Evolutionary conservation across 2,113 vertebrate genomes (phyloP), one percentile per base, ranked within the genome.

Genomic region (Notothenia coriiceps): DNA sequence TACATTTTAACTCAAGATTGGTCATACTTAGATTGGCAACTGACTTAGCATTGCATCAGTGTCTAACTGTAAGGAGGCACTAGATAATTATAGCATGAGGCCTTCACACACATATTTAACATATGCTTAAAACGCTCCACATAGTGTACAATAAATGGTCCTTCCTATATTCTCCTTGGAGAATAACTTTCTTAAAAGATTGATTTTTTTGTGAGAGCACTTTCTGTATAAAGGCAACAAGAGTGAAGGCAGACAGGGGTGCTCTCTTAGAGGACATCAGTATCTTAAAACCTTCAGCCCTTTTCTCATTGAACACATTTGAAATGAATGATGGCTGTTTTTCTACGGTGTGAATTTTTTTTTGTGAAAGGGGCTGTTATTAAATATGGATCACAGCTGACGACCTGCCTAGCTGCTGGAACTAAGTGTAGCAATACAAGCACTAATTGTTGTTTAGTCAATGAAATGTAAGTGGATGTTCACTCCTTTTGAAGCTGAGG

Each of bases 161-260:
- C 59, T 82, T 70, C 77, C 51, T 86, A 79, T 63, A 79, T 63
- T 82, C 63, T 76, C 77, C 77, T 86, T 79, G 76, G 47, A 74
- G 18, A 73, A 81, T 74, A 65, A 22, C 17, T 69, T 70, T 56
- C 6, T 67, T n/a, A 1, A 70, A 33, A 74, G 65, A 72, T 20
- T 69, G 80, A 86, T 88, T 77, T 61, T 61, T 40, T 33, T 43
- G 64, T 54, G 29, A 63, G 15, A 51, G 49, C 55, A 9, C 20
- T 12, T 20, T 47, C 66, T 57, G 35, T 49, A 35, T 79, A 70
- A 70, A 54, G 54, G 64, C n/a, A 35, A 54, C 59, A 80, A 70
- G 35, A 72, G 4, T 50, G 50, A 71, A 63, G 25, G 14, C 33
- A 73, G 59, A 50, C 61, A 51, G 64, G 52, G 55, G 54, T 20